Evolutionary conservation across 30 jellyfish, hydroid and myxozoan genomes (phyloP), one percentile per base, ranked within the genome.

Genomic region (Sanderia malayensis): DNA sequence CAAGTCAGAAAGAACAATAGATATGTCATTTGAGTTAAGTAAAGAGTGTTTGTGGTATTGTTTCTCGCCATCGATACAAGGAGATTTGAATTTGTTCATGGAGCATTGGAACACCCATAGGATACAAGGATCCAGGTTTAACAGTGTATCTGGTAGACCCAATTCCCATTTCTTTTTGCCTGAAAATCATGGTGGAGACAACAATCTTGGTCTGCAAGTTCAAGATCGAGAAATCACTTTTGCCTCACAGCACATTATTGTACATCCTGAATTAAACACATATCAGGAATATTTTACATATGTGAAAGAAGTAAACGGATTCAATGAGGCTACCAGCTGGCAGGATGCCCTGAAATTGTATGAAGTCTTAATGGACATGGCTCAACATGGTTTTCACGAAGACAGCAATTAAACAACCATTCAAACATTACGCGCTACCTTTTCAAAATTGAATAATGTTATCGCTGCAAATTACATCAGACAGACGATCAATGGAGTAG

Each of bases 91-190:
- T 37, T 13, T 6, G 6, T 37, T 37, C 21, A 61, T 20, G 67
- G 70, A 19, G 13, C 88, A 76, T 45, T 76, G 88, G 88, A 61
- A 76, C 41, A 66, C 78, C 28, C 78, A 66, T 28, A 6, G 19
- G 21, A 66, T 66, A 1, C 21, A 71, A 25, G 4, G 11, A 66
- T 30, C 63, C 26, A 29, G 60, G 4, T 29, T 25, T 71, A 18
- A 66, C 23, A 66, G 71, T 2, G 28, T 66, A 4, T 27, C 70
- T 31, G 78, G 78, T 6, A 11, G 78, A 25, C 3, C 78, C 71
- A 13, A 31, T 3, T 37, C 28, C 71, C 62, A 25, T 2, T 66
- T 30, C 21, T 31, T 29, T 37, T 23, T 66, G 2, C 78, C 78
- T 2, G 78, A 66, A 25, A 3, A 9, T 15, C 46, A 29, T 29